Evolutionary conservation across 2,113 vertebrate genomes (phyloP), one percentile per base, ranked within the genome.

Genomic region (Paraplagusia blochii): DNA sequence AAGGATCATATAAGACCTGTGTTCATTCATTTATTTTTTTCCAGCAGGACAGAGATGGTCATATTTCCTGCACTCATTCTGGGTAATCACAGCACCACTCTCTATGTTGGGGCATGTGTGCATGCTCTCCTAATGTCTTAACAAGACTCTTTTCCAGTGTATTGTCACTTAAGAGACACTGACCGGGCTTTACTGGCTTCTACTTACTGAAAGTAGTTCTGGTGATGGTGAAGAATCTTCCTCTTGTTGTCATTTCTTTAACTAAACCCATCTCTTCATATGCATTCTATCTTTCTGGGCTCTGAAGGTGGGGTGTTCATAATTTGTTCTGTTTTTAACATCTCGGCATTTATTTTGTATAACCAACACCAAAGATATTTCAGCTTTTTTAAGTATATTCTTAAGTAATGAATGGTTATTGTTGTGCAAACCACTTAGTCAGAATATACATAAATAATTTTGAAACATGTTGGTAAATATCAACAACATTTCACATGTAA

Each of bases 41-140:
- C 85, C 87, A 88, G 86, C 90, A 95, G 94, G 91, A 92, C 90
- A 88, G 94, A 96, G 84, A 92, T 90, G 90, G 94, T 95, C 87
- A 86, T 91, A 56, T 95, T 97, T 88, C 92, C 94, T 72, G 88
- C 92, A 54, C 89, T 94, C 86, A 89, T 94, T 88, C 85, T 94
- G 91, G 94, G 95, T 95, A 95, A 95, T 22, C 2, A 4, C 15
- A 68, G 52, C 52, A 74, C 62, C 16, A 56, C 52, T 9, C 8
- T 12, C 53, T 43, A 78, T 83, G 79, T n/a, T 67, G 36, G 61
- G 72, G 61, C 53, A 60, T 0, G 0, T 29, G 22, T 89, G 91
- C 81, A 73, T 39, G 90, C 80, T 59, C 5, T 55, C 29, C 81
- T 69, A 62, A 9, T 43, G 22, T 84, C 58, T 60, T 81, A 84